Evolutionary conservation across 2,113 vertebrate genomes (phyloP), one percentile per base, ranked within the genome.

Genomic region (Pyxicephalus adspersus): DNA sequence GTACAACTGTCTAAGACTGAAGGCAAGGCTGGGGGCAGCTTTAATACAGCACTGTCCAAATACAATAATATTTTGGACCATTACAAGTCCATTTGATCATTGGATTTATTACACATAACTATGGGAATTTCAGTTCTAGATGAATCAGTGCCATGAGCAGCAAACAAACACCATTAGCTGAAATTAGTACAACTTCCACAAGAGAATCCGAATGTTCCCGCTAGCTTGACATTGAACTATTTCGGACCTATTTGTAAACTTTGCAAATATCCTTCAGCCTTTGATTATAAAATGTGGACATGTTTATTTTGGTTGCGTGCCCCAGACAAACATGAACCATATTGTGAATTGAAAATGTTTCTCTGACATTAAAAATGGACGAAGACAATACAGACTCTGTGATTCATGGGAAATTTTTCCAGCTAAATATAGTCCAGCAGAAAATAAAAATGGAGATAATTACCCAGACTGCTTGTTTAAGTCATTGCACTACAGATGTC

Each of bases 321-420:
- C 66, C 64, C 77, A 71, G 66, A 68, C 77, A 71, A 50, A 68
- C 54, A 22, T 80, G 51, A 67, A 31, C 51, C 50, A 25, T 34
- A 58, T 28, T 80, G 64, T 38, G 55, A 57, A 55, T 34, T 9
- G 17, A 58, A 60, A 23, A 45, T 31, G n/a, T 23, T 71, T n/a
- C 31, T 8, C 20, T 28, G 67, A 60, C 26, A 15, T 61, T 31
- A 25, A 3, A 31, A 64, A 31, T 5, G 18, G 26, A 55, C 8
- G 25, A 54, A 64, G 76, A 65, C 76, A 77, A 50, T 65, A 9
- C 58, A 51, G 20, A 13, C 5, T 25, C 25, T 57, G 38, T 77
- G 76, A 77, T 65, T 77, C 76, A 66, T 77, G 76, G 61, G 76
- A 77, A 77, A 66, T 45, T 28, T 23, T 29, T 2, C 6, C 45